Conservation (phyloP, 2,797 vertebrate genomes). For the Pseudochirops corinnae region DNA sequence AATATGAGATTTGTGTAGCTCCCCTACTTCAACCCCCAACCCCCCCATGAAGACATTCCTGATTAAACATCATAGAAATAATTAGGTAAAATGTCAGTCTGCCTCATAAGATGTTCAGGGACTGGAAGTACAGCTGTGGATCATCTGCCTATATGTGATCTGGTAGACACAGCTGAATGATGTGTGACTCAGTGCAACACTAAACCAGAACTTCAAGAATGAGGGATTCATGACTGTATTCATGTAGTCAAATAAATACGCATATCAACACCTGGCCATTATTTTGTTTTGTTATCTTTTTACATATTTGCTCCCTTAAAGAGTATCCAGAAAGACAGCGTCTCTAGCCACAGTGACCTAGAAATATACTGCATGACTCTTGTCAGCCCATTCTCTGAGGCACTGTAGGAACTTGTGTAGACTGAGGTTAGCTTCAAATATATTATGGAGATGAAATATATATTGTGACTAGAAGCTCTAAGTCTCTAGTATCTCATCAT, state of each 20-base stretch:
- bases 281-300: constrained; percentile 54
- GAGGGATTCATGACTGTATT: background rate
- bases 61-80: background rate
- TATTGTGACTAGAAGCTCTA: constrained; percentile 5
- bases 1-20: background rate
- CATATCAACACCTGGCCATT: constrained; percentile 17
- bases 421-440: constrained; percentile 19
- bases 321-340: constrained; percentile 23
- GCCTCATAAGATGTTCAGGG: constrained; percentile 28
- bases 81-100: background rate
- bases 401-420: background rate
- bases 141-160: background rate
- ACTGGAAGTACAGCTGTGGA: constrained; percentile 33
- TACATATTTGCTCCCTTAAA: constrained; percentile 51
- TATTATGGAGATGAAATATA: constrained; percentile 52
- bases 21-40: background rate
- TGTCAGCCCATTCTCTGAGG: constrained; percentile 47
- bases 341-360: background rate
- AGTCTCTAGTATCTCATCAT: constrained; percentile 24
- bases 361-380: constrained; percentile 40
- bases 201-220: constrained; percentile 52
- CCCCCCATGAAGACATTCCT: constrained; percentile 46
- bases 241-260: background rate
- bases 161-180: background rate
- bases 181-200: constrained; percentile 21